A percentile compares a stretch with the other conserved stretches of the same genome.
phyloP scores from a whole-genome alignment of 2,797 vertebrate species.

The Psittacula derbiana region DNA sequence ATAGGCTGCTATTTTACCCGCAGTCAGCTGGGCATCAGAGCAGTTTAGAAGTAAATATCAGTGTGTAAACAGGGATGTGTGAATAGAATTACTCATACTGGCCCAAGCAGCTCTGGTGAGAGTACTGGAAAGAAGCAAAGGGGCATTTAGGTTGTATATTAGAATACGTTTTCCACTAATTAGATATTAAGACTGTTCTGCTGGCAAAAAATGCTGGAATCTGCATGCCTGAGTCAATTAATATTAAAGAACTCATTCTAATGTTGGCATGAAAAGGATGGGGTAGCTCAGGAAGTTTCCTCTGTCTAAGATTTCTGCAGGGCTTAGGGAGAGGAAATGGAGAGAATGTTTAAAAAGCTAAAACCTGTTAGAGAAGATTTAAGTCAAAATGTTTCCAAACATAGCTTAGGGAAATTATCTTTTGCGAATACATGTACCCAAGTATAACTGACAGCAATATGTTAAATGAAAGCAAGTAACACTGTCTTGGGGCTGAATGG shows the following conservation, averaged over 20 bases:
- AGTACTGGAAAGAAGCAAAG: background rate
- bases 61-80: background rate
- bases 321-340: background rate
- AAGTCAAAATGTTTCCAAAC: background rate
- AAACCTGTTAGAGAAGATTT: background rate
- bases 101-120: background rate
- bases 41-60: background rate
- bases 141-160: background rate
- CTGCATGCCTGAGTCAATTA: background rate
- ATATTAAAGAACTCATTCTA: background rate
- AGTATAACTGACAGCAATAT: background rate
- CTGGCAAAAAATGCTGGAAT: background rate
- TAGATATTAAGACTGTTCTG: background rate
- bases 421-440: background rate
- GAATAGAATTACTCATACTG: background rate
- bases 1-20: rapidly evolving
- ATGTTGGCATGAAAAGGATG: background rate
- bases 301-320: background rate
- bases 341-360: background rate
- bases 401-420: background rate
- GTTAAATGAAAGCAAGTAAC: background rate
- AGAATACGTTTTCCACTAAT: background rate
- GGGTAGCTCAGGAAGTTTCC: background rate
- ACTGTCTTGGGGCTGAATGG: background rate
- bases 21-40: background rate